Evolutionary conservation across 2,113 vertebrate species (phyloP), one percentile per base, ranked within the genome.

Genomic region (Gobio gobio): DNA sequence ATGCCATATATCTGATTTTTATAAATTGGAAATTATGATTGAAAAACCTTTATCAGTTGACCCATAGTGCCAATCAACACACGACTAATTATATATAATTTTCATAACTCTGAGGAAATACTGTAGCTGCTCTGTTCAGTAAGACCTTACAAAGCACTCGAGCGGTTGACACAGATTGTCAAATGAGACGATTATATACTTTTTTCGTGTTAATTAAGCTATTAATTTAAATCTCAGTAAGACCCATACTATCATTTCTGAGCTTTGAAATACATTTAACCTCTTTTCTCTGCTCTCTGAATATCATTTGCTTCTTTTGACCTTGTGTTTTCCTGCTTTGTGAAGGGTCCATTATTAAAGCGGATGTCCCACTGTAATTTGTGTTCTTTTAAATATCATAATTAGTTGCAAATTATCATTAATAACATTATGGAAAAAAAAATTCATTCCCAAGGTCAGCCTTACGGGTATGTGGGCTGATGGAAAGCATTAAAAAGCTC

Each of bases 321-420:
- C 86, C 82, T 78, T 45, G 58, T 79, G 58, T 84, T 75, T 59
- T 83, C 77, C n/a, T 49, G 68, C 29, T 61, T 33, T 84, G 82
- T 51, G 58, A 74, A 14, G 20, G 51, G 51, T 45, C 66, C 58
- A 61, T 83, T 73, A 78, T 79, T 74, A 81, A 87, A 75, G 47
- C 10, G 36, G 45, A 66, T 56, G 36, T 81, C 82, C 33, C 76
- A 36, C 75, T 84, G 26, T 84, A 87, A 84, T 84, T 81, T 84
- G 59, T 72, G n/a, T 84, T 61, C 58, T 86, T 79, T 74, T 9
- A 75, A 79, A 78, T 74, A 47, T 84, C 76, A 63, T 81, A 81
- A 87, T 84, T 87, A 84, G 82, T 58, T 33, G 9, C 56, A 79
- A 84, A 84, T 84, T 80, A 76, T 78, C 76, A 78, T 64, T 80